A percentile compares a stretch with the other conserved stretches of the same genome.
Conservation (phyloP, 2,797 vertebrate genomes). For the Falco biarmicus region DNA sequence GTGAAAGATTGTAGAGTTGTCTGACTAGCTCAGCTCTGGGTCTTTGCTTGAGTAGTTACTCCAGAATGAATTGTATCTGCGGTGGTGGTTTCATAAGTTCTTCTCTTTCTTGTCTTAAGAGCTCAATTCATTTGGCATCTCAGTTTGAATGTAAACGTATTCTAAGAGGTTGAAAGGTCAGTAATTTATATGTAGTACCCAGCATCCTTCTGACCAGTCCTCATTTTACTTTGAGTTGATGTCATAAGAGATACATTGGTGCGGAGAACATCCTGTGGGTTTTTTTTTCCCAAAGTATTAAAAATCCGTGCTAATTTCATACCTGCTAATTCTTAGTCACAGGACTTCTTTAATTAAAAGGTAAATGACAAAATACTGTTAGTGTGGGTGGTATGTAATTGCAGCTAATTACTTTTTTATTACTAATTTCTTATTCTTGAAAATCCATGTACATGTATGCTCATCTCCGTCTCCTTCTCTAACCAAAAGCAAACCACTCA, state of each 20-base stretch:
- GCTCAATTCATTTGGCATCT: neutral
- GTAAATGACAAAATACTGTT: conserved; percentile 42
- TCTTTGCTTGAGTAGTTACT: conserved; percentile 9
- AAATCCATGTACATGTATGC: neutral
- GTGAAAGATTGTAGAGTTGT: conserved; percentile 22
- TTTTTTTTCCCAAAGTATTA: neutral
- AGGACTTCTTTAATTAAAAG: conserved; percentile 55
- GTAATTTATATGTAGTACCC: conserved; percentile 17
- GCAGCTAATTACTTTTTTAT: conserved; percentile 27
- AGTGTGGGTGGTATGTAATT: conserved; percentile 28
- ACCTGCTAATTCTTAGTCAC: conserved; percentile 3
- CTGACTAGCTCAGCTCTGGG: neutral
- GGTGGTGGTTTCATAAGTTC: neutral
- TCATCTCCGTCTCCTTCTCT: conserved; percentile 44
- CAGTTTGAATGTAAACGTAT: conserved; percentile 43
- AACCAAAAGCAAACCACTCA: conserved; percentile 45
- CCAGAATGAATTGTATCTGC: neutral
- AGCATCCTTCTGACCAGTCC: neutral
- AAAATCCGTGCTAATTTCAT: conserved; percentile 43
- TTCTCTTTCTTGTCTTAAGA: neutral
- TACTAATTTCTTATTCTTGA: conserved; percentile 32
- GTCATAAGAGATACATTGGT: neutral
- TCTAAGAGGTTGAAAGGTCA: conserved; percentile 19
- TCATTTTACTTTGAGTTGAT: conserved; percentile 15
- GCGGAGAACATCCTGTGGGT: neutral